Evolutionary conservation across 2,797 vertebrate genomes (phyloP).

Genomic region (Triplophysa yarkandensis): DNA sequence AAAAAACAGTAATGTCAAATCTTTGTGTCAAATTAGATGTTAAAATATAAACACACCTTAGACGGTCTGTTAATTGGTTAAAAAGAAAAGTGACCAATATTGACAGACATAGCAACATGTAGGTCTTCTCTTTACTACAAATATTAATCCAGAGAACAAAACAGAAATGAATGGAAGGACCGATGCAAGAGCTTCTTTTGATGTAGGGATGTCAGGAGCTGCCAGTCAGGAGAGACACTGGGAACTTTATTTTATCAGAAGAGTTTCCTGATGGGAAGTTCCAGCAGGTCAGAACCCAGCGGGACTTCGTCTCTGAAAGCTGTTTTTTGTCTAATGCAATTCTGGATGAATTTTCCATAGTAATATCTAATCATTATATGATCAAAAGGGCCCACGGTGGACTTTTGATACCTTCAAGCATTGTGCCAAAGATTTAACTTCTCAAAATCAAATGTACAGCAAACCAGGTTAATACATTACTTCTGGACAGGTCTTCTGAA

Average conservation of each 20-base stretch:
- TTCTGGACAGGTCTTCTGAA: neutral
- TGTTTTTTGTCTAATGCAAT: conserved; percentile 17
- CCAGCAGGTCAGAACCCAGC: conserved; percentile 8
- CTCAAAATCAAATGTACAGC: neutral
- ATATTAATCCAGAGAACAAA: conserved; percentile 15
- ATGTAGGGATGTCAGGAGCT: conserved; percentile 36
- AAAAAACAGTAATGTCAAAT: neutral
- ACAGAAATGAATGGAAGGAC: conserved; percentile 24
- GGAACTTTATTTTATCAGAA: conserved; percentile 44
- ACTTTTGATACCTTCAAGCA: neutral
- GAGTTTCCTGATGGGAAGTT: conserved; percentile 55
- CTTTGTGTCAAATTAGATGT: neutral
- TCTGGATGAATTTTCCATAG: neutral
- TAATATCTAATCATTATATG: neutral
- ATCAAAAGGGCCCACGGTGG: neutral
- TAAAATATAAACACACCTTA: too few species aligned
- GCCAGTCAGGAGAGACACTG: conserved; percentile 37
- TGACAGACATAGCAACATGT: neutral
- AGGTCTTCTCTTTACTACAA: conserved; percentile 20
- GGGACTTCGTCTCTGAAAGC: conserved; percentile 16
- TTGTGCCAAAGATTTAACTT: neutral
- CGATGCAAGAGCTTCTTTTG: conserved; percentile 27
- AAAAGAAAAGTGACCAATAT: conserved; percentile 14
- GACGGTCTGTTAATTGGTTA: too few species aligned
- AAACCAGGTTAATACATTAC: conserved; percentile 5